Evolutionary conservation across 2,113 vertebrate genomes (phyloP).

Genomic region (Callospermophilus lateralis): DNA sequence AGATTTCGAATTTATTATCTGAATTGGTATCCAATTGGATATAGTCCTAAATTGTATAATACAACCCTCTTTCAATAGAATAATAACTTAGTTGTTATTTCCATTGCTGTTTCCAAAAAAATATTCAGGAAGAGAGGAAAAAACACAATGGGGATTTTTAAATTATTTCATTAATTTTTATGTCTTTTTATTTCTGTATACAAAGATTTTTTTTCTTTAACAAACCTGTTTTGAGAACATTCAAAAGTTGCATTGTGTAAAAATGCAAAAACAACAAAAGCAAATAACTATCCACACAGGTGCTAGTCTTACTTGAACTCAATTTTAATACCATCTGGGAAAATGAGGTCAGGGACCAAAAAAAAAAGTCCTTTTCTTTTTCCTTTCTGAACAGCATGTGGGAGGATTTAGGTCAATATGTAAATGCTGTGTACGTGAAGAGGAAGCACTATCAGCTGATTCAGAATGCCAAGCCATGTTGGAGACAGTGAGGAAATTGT

Average conservation of each 20-base stretch:
- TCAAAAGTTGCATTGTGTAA: neutral
- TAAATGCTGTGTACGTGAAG: neutral
- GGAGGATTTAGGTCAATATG: conserved; percentile 50
- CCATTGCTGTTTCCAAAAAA: neutral
- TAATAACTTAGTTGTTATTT: neutral
- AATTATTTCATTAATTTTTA: neutral
- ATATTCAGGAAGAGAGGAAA: neutral
- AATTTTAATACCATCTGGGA: conserved; percentile 61
- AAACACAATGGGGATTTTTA: neutral
- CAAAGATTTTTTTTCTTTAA: neutral
- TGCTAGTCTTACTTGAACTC: conserved; percentile 56
- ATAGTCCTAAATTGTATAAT: neutral
- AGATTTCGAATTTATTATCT: neutral
- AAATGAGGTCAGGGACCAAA: conserved; percentile 38
- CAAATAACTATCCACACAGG: conserved; percentile 19
- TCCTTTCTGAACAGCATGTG: neutral
- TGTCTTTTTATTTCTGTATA: neutral
- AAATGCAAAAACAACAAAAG: neutral
- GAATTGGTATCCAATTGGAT: neutral
- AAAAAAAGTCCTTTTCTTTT: neutral
- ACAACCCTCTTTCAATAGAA: neutral
- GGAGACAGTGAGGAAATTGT: neutral
- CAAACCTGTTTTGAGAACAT: neutral
- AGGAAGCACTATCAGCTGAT: neutral
- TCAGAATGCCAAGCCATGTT: neutral